Percentiles rank a stretch among this genome's conserved stretches.
These are phyloP conservation scores for Corbicula japonica DNA, from an alignment of 2,888 invertebrate genomes.

Conservation along the genomic window DNA sequence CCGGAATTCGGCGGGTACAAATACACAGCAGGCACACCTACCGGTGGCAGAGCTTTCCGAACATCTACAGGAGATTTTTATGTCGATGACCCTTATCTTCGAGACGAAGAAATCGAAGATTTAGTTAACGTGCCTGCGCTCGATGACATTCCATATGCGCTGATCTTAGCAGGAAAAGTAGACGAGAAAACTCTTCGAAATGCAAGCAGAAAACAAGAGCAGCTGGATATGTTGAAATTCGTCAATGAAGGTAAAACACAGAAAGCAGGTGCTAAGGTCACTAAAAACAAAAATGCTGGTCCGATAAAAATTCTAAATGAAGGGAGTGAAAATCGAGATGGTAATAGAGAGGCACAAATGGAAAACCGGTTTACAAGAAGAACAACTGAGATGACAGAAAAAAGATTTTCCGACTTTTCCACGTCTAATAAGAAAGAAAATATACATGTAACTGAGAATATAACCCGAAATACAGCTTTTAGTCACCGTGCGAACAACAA, in stretches of 20 bases:
- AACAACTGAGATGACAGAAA: too few relatives aligned
- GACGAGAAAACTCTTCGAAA: constrained; percentile 29
- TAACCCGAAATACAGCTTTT: too few relatives aligned
- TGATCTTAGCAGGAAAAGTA: constrained; percentile 30
- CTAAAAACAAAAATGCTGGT: background rate
- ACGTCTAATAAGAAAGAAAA: too few relatives aligned
- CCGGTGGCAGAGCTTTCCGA: background rate
- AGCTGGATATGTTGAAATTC: background rate
- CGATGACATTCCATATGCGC: constrained; percentile 49
- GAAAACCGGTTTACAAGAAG: too few relatives aligned
- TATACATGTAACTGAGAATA: too few relatives aligned
- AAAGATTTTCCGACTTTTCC: too few relatives aligned
- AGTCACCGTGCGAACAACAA: background rate
- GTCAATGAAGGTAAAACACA: background rate
- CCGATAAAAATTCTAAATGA: background rate
- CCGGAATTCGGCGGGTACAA: background rate
- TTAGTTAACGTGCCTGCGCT: constrained; percentile 32
- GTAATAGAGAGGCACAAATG: background rate
- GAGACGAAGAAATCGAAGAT: constrained; percentile 27
- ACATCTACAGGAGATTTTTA: background rate
- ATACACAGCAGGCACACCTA: background rate
- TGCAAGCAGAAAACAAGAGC: constrained; percentile 17
- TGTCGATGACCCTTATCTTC: constrained; percentile 1
- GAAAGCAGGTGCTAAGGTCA: background rate
- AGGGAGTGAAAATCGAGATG: background rate